phyloP scores from a whole-genome alignment of 2,797 vertebrate genomes.

The Serranus cabrilla region DNA sequence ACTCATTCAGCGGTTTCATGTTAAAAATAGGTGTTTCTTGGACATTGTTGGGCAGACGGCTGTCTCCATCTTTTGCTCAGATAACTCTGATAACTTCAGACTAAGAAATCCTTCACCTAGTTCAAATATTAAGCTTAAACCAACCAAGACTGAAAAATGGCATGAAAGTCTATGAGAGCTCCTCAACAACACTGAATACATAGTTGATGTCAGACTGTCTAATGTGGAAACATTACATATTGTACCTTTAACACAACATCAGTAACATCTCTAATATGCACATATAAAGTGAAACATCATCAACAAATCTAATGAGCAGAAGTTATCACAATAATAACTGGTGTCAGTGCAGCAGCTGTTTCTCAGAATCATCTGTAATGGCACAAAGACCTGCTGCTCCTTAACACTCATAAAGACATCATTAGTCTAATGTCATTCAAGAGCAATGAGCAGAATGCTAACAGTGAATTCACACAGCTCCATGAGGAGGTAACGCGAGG shows the following conservation, averaged over 20 bases:
- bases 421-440: not conserved
- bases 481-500: not conserved
- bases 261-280: not conserved
- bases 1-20: too few relatives aligned
- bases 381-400: not conserved
- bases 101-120: too few relatives aligned
- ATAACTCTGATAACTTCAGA: too few relatives aligned
- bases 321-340: not conserved
- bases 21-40: too few relatives aligned
- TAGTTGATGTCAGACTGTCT: too few relatives aligned
- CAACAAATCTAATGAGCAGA: not conserved
- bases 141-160: too few relatives aligned
- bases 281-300: not conserved
- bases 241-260: not conserved
- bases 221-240: too few relatives aligned
- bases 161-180: too few relatives aligned
- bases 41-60: too few relatives aligned
- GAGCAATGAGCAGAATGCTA: conserved; percentile 14
- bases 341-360: not conserved
- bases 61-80: too few relatives aligned
- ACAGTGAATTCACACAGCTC: not conserved
- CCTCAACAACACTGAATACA: too few relatives aligned
- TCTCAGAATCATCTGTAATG: not conserved
- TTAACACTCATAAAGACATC: not conserved
- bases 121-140: too few relatives aligned